phyloP scores from a whole-genome alignment of 2,888 invertebrate species.

The Scaptomyza tumidula region DNA sequence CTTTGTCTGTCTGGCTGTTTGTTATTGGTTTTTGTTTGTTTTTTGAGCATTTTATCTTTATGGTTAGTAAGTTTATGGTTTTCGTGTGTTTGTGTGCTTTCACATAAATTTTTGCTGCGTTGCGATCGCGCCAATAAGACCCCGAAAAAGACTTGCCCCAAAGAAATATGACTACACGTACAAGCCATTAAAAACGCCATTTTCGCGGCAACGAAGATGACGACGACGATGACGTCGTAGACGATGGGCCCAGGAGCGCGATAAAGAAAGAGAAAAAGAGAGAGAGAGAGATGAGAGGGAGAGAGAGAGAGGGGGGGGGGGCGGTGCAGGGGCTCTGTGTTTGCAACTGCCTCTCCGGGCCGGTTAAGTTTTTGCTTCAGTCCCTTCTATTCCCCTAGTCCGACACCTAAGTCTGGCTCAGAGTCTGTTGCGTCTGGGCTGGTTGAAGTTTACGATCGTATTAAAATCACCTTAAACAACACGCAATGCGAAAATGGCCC shows the following conservation, averaged over 20 bases:
- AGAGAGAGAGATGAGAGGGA: background rate
- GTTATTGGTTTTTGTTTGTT: slow-evolving; percentile 24
- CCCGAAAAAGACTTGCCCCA: slow-evolving; percentile 41
- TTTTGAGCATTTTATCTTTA: slow-evolving; percentile 73
- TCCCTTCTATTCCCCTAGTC: slow-evolving; percentile 1
- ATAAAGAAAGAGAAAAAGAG: no score
- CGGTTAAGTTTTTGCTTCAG: slow-evolving; percentile 21
- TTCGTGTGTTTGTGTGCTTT: slow-evolving; percentile 71
- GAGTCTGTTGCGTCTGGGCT: slow-evolving; percentile 65
- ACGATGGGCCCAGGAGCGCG: slow-evolving; percentile 12
- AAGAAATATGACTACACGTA: slow-evolving; percentile 79
- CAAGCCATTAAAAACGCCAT: slow-evolving; percentile 77
- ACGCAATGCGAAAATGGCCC: slow-evolving; percentile 75
- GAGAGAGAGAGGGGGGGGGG: slow-evolving; percentile 8
- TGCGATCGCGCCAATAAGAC: slow-evolving; percentile 50
- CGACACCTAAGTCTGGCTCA: slow-evolving; percentile 66
- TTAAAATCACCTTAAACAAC: slow-evolving; percentile 80
- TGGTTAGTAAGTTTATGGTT: slow-evolving; percentile 78
- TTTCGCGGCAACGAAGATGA: slow-evolving; percentile 45
- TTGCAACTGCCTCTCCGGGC: slow-evolving; percentile 59
- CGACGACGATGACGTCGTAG: slow-evolving; percentile 1
- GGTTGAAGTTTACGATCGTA: slow-evolving; percentile 77
- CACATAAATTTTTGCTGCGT: slow-evolving; percentile 69
- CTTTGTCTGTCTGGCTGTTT: slow-evolving; percentile 20
- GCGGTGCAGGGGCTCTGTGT: slow-evolving; percentile 58